Evolutionary conservation across 2,113 vertebrate genomes (phyloP).

Genomic region (Phylloscopus trochilus): DNA sequence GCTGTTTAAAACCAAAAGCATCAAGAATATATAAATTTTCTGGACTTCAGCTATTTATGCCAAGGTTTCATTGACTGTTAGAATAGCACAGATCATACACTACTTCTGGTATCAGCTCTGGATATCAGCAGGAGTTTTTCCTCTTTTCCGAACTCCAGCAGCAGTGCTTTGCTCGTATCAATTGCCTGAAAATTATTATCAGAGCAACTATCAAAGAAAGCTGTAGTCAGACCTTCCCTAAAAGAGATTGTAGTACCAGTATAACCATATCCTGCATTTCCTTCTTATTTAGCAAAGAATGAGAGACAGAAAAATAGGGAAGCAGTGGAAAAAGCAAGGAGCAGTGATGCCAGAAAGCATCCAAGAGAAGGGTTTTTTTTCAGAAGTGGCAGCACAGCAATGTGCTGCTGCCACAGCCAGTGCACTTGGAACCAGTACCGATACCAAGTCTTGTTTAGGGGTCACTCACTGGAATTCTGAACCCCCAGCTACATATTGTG

Average conservation of each 20-base stretch:
- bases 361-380: not conserved
- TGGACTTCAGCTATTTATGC: not conserved
- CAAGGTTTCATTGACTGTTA: not conserved
- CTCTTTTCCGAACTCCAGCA: not conserved
- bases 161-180: not conserved
- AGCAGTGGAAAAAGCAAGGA: not conserved
- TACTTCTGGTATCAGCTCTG: not conserved
- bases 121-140: not conserved
- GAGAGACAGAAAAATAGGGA: not conserved
- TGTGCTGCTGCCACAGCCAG: not conserved
- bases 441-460: not conserved
- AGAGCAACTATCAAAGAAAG: not conserved
- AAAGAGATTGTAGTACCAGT: not conserved
- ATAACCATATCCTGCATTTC: not conserved
- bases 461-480: rapidly evolving
- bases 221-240: not conserved
- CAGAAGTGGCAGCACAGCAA: not conserved
- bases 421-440: not conserved
- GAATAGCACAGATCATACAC: not conserved
- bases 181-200: not conserved
- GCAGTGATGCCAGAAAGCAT: not conserved
- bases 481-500: not conserved
- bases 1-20: not conserved
- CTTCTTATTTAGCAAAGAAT: not conserved
- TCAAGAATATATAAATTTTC: not conserved